These are phyloP conservation scores for Vimba vimba DNA, from an alignment of 2,113 vertebrate species.

Conservation along the genomic window DNA sequence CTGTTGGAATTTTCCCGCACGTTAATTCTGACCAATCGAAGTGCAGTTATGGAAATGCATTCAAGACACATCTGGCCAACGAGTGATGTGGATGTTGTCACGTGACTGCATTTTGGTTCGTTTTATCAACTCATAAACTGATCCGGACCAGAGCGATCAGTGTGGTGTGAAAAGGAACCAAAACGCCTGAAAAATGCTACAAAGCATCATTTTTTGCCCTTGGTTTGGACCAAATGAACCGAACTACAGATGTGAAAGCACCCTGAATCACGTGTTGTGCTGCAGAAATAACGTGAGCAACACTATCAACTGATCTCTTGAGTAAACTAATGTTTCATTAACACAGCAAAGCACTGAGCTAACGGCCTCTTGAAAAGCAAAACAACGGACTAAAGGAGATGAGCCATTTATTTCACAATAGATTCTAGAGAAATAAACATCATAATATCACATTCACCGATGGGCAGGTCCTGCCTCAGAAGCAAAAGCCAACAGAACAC, in stretches of 20 bases:
- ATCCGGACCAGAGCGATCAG: not conserved
- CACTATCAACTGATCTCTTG: not conserved
- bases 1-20: too few relatives aligned
- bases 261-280: not conserved
- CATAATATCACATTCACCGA: conserved; percentile 6
- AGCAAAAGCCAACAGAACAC: not conserved
- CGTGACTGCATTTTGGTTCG: too few relatives aligned
- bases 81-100: too few relatives aligned
- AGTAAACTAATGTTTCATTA: conserved; percentile 32
- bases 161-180: not conserved
- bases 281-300: not conserved
- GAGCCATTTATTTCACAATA: conserved; percentile 22
- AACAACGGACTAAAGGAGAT: conserved; percentile 47
- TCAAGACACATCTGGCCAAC: too few relatives aligned
- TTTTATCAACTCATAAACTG: too few relatives aligned
- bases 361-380: conserved; percentile 14
- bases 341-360: conserved; percentile 11
- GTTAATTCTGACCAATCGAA: too few relatives aligned
- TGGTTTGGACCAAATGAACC: too few relatives aligned
- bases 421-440: conserved; percentile 19
- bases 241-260: too few relatives aligned
- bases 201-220: not conserved
- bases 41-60: too few relatives aligned
- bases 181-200: too few relatives aligned
- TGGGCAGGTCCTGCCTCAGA: not conserved